Percentiles rank a stretch among this genome's conserved stretches.
phyloP scores from a whole-genome alignment of 1,140 invertebrate species.

The Drosophila chauvacae region DNA sequence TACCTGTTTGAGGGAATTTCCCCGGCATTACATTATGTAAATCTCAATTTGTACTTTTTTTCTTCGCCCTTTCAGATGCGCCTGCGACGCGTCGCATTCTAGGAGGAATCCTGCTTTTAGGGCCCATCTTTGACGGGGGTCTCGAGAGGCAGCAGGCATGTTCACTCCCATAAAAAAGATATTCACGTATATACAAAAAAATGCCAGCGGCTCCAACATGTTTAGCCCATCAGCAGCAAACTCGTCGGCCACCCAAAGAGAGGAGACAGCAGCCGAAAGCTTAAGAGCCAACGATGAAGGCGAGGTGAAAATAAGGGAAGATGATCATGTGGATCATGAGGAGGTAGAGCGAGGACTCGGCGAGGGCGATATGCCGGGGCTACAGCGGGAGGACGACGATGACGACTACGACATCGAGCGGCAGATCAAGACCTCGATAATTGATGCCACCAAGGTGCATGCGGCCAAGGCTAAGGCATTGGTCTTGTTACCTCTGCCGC shows the following conservation, averaged over 20 bases:
- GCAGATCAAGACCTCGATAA: constrained; percentile 78
- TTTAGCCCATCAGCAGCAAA: constrained; percentile 59
- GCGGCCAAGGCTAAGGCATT: constrained; percentile 57
- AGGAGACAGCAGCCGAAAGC: not conserved
- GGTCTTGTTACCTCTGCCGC: constrained; percentile 28
- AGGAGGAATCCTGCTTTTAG: constrained; percentile 1
- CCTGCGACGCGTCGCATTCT: not conserved
- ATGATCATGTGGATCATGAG: constrained; percentile 1
- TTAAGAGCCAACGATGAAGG: constrained; percentile 26
- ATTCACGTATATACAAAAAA: constrained; percentile 84
- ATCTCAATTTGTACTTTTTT: not conserved
- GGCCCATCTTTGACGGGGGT: constrained; percentile 11
- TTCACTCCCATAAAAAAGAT: constrained; percentile 83
- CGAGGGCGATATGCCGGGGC: not conserved
- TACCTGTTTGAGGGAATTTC: constrained; percentile 12
- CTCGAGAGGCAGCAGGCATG: constrained; percentile 60
- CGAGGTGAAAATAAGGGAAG: not conserved
- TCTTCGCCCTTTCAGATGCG: constrained; percentile 46
- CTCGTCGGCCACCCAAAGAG: constrained; percentile 6
- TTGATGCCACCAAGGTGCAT: constrained; percentile 70
- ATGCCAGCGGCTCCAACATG: constrained; percentile 77
- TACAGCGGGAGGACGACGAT: constrained; percentile 18
- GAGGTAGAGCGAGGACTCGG: constrained; percentile 2
- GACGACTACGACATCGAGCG: constrained; percentile 71
- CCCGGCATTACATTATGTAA: constrained; percentile 21